Conservation (phyloP, 2,113 vertebrate genomes). For the Amphiprion percula region DNA sequence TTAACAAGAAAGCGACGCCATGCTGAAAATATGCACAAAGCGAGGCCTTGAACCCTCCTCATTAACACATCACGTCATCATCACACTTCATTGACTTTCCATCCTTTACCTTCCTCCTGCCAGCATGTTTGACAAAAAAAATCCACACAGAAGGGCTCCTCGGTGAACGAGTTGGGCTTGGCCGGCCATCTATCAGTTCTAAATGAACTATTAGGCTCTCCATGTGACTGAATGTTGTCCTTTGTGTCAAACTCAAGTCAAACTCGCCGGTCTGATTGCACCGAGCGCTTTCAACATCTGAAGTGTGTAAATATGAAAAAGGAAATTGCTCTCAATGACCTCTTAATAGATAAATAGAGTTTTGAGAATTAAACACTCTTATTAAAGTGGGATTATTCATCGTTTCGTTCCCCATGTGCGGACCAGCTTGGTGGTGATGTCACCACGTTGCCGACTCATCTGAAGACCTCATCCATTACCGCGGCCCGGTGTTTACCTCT, state of each 20-base stretch:
- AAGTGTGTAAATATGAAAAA: constrained; percentile 4
- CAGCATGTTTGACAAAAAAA: constrained; percentile 21
- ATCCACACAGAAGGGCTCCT: not conserved
- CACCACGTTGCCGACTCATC: constrained; percentile 21
- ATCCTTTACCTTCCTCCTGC: constrained; percentile 36
- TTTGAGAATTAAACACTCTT: constrained; percentile 18
- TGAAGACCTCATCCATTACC: constrained; percentile 49
- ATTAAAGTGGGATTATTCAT: constrained; percentile 30
- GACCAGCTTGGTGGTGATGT: constrained; percentile 56
- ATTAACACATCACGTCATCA: constrained; percentile 68
- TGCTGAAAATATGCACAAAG: constrained; percentile 56
- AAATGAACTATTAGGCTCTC: constrained; percentile 21
- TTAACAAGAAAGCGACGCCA: constrained; percentile 60
- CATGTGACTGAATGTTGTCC: constrained; percentile 10
- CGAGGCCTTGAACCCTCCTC: constrained; percentile 54
- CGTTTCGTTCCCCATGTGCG: constrained; percentile 48
- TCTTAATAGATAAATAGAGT: constrained; percentile 36
- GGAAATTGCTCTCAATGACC: constrained; percentile 13
- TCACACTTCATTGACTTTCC: constrained; percentile 62
- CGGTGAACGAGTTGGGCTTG: not conserved
- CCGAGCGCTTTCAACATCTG: not conserved
- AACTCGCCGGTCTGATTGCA: not conserved
- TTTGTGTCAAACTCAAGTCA: constrained; percentile 3
- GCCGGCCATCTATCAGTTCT: constrained; percentile 16
- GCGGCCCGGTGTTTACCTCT: constrained; percentile 56